These are phyloP conservation scores for Brachionus rotundiformis DNA, from an alignment of 1,140 invertebrate genomes.

Conservation along the genomic window DNA sequence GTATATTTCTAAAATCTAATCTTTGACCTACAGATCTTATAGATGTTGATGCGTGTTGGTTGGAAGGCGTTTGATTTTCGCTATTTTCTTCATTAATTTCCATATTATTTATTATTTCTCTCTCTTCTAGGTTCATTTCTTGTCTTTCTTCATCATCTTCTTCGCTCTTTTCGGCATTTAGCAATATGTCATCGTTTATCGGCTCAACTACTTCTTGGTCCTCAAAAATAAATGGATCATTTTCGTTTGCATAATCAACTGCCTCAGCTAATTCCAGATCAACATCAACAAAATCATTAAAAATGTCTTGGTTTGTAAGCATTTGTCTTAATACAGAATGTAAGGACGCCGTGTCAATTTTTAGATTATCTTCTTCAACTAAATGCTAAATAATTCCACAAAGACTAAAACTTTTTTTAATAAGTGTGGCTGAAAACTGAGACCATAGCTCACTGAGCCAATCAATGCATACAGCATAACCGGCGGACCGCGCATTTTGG, in stretches of 20 bases:
- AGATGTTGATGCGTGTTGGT: not conserved
- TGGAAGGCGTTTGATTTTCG: not conserved
- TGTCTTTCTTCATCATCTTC: not conserved
- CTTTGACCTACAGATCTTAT: not conserved
- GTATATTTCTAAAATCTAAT: not conserved
- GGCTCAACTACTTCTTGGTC: not conserved
- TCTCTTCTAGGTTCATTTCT: not conserved
- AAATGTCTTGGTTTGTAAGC: not conserved
- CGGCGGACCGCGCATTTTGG: not conserved
- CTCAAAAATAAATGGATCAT: not conserved
- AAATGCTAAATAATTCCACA: no score
- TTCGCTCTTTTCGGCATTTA: not conserved
- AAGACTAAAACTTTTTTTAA: not conserved
- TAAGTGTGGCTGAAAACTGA: not conserved
- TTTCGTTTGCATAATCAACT: not conserved
- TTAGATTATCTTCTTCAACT: not conserved
- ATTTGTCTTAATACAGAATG: constrained; percentile 1
- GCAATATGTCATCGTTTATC: not conserved
- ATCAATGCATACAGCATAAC: not conserved
- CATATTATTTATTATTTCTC: constrained; percentile 1
- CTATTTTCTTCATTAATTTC: not conserved
- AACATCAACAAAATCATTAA: not conserved
- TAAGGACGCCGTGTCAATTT: not conserved
- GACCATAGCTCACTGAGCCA: not conserved
- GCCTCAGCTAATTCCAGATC: not conserved